Evolutionary conservation across 2,888 invertebrate species (phyloP).

Genomic region (Dryadula phaetusa): DNA sequence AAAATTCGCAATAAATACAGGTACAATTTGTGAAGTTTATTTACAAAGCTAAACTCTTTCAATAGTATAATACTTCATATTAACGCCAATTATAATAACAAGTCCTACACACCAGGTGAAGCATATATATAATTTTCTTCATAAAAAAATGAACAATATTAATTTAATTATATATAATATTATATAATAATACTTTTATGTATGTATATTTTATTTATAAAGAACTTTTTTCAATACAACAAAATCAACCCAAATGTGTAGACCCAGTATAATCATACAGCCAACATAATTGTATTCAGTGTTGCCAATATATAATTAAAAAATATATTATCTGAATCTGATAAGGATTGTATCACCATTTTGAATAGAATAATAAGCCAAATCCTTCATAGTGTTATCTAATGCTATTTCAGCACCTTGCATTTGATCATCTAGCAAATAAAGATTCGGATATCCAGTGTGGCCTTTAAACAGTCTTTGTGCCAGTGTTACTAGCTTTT

Average conservation of each 20-base stretch:
- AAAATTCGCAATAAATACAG: conserved; percentile 72
- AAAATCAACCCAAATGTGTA: conserved; percentile 6
- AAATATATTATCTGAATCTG: conserved; percentile 79
- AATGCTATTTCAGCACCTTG: conserved; percentile 88
- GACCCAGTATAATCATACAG: background rate
- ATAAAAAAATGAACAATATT: background rate
- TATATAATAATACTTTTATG: conserved; percentile 11
- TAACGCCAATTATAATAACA: conserved; percentile 50
- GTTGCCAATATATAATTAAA: conserved; percentile 53
- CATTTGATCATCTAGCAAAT: conserved; percentile 83
- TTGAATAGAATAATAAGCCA: conserved; percentile 93
- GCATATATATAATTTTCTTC: background rate
- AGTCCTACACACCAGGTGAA: conserved; percentile 6
- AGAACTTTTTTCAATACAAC: background rate
- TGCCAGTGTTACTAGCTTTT: conserved; percentile 91
- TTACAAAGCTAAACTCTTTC: conserved; percentile 68
- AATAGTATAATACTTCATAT: conserved; percentile 44
- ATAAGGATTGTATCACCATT: conserved; percentile 92
- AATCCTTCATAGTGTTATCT: conserved; percentile 92
- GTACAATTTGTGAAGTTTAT: conserved; percentile 71
- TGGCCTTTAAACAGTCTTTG: conserved; percentile 88
- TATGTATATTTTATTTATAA: background rate
- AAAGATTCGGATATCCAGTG: conserved; percentile 69
- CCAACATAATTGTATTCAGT: conserved; percentile 38
- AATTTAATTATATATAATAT: background rate